Conservation (phyloP, 2,113 vertebrate genomes). For the Gobio gobio region DNA sequence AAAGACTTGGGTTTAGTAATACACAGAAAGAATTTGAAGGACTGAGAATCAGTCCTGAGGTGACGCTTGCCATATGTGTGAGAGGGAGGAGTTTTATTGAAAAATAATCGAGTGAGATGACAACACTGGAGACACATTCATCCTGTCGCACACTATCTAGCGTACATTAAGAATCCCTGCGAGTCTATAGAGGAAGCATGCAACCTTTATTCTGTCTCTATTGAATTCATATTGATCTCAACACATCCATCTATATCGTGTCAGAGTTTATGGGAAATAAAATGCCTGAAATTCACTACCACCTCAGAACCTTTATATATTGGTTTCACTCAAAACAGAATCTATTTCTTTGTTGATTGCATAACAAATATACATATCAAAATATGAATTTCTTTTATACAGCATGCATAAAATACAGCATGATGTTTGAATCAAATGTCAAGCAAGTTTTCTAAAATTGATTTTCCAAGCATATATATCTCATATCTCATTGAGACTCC, state of each 20-base stretch:
- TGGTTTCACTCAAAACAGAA: constrained; percentile 21
- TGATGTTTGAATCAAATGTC: background rate
- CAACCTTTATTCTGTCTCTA: constrained; percentile 16
- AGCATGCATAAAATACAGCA: background rate
- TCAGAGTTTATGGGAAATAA: constrained; percentile 33
- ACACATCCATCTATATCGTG: constrained; percentile 47
- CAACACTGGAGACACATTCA: constrained; percentile 36
- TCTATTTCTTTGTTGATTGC: constrained; percentile 4
- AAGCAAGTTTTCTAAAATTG: background rate
- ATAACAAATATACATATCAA: constrained; percentile 9
- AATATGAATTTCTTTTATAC: background rate
- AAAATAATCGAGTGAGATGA: constrained; percentile 57
- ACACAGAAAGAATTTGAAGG: background rate
- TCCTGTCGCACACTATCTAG: constrained; percentile 20
- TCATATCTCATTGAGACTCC: too few species aligned
- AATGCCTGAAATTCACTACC: constrained; percentile 5
- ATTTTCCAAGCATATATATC: background rate
- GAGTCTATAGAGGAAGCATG: background rate
- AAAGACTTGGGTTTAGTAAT: constrained; percentile 40
- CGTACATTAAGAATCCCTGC: constrained; percentile 39
- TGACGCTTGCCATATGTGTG: constrained; percentile 33
- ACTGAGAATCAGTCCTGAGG: constrained; percentile 25
- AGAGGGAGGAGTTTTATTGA: constrained; percentile 47
- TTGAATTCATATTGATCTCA: constrained; percentile 48
- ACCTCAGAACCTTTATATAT: background rate